Percentiles rank a stretch among this genome's conserved stretches.
Conservation (phyloP, 2,797 vertebrate genomes). For the Psittacula echo region DNA sequence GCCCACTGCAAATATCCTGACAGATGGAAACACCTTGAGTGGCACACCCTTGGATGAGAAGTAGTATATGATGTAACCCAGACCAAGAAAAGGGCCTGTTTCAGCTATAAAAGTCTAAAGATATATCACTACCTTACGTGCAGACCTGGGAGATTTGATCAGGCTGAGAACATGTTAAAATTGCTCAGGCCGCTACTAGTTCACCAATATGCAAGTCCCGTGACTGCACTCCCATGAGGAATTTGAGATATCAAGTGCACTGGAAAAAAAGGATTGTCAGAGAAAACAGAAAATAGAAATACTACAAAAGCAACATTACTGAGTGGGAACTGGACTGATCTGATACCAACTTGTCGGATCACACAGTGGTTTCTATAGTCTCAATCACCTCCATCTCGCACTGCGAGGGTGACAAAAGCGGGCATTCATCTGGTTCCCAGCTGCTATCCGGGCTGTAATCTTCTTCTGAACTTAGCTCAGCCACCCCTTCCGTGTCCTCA, state of each 20-base stretch:
- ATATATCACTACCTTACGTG: constrained; percentile 9
- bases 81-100: constrained; percentile 2
- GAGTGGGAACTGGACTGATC: constrained; percentile 16
- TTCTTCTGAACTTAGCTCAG: constrained; percentile 84
- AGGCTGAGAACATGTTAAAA: constrained; percentile 12
- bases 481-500: constrained; percentile 86
- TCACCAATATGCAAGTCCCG: background rate
- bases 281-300: constrained; percentile 62
- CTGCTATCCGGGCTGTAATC: constrained; percentile 91
- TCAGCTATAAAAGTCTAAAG: background rate
- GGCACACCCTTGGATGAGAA: background rate
- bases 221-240: background rate
- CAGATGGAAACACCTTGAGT: background rate
- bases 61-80: background rate
- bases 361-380: constrained; percentile 98
- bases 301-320: constrained; percentile 61
- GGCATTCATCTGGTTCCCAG: constrained; percentile 93
- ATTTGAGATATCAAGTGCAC: constrained; percentile 63
- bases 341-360: constrained; percentile 19
- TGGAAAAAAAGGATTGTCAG: constrained; percentile 60
- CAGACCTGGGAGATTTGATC: constrained; percentile 6
- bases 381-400: constrained; percentile 97
- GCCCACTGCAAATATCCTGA: background rate
- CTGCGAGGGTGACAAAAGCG: constrained; percentile 92
- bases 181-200: constrained; percentile 50